These are phyloP conservation scores for Beroe ovata DNA, from an alignment of 37 sponge, comb jelly and placozoan species.

Conservation along the genomic window DNA sequence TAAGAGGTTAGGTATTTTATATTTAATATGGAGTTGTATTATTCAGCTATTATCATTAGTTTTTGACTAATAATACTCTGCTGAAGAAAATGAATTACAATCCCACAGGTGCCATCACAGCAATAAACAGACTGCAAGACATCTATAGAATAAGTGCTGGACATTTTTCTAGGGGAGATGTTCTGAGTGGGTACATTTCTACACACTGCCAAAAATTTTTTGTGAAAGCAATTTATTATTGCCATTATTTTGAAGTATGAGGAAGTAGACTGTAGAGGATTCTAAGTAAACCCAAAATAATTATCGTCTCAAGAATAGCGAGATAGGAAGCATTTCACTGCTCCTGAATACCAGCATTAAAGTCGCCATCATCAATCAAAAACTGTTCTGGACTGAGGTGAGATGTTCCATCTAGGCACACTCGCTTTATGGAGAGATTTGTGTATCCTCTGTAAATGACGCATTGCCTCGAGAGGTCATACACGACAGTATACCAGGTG, in stretches of 20 bases:
- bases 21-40: no score
- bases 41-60: no score
- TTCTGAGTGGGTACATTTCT: no score
- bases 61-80: no score
- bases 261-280: no score
- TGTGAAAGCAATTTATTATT: no score
- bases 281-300: no score
- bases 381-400: background rate
- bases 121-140: slow-evolving; percentile 48
- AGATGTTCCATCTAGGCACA: background rate
- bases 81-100: no score
- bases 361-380: background rate
- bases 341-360: background rate
- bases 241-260: no score
- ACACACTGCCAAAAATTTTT: no score
- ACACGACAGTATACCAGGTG: slow-evolving; percentile 2
- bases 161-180: slow-evolving; percentile 1
- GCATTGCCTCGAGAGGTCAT: background rate
- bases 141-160: slow-evolving; percentile 43
- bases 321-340: no score
- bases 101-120: slow-evolving; percentile 28
- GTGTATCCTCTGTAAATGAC: background rate
- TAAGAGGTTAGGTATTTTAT: background rate
- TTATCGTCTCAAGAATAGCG: no score
- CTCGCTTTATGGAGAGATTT: slow-evolving; percentile 6